A percentile compares a stretch with the other conserved stretches of the same genome.
Evolutionary conservation across 2,113 vertebrate species (phyloP).

Genomic region (Tragulus kanchil): DNA sequence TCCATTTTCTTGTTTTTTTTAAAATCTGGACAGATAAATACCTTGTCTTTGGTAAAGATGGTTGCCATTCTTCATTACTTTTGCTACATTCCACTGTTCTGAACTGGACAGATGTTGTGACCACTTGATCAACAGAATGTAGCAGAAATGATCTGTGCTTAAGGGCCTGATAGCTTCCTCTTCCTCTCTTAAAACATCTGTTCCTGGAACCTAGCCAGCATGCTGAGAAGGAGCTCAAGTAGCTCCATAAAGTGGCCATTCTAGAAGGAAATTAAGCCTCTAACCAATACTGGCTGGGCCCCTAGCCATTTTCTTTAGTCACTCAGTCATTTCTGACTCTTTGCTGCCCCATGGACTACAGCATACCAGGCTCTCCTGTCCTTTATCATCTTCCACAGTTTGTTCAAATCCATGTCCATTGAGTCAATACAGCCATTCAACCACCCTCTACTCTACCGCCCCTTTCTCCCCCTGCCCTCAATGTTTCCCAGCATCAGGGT

Average conservation of each 20-base stretch:
- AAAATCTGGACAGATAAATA: not conserved
- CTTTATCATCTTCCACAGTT: not conserved
- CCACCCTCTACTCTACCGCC: not conserved
- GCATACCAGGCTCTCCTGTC: not conserved
- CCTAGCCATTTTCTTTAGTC: not conserved
- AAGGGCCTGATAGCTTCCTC: not conserved
- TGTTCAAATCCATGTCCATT: not conserved
- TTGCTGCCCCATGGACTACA: not conserved
- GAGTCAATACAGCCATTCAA: not conserved
- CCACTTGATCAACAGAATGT: not conserved
- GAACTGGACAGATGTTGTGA: not conserved
- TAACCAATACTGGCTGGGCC: not conserved
- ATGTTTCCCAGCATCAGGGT: not conserved
- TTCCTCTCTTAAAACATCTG: not conserved
- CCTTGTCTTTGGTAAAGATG: not conserved
- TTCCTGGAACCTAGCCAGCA: not conserved
- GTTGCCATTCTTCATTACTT: not conserved
- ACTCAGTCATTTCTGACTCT: accelerated
- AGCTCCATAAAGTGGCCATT: not conserved
- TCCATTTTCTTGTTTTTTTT: not conserved
- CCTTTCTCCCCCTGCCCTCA: not conserved
- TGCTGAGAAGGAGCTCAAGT: not conserved
- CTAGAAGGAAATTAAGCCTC: not conserved
- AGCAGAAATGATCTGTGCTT: not conserved
- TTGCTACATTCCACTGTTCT: no score